phyloP scores from a whole-genome alignment of 1,140 invertebrate genomes.

The Bombus affinis region DNA sequence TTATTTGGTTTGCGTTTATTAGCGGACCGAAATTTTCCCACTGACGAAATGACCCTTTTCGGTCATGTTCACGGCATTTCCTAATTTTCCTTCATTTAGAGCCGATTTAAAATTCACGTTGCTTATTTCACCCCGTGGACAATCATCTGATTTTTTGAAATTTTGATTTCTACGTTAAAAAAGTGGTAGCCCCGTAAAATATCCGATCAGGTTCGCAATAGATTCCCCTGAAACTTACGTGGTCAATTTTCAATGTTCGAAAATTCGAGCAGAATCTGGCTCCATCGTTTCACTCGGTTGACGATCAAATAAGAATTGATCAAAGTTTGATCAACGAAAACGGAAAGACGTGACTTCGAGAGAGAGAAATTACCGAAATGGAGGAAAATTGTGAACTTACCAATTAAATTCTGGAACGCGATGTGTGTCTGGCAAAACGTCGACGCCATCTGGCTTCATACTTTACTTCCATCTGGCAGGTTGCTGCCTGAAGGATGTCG shows the following conservation, averaged over 20 bases:
- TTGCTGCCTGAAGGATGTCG: slow-evolving; percentile 35
- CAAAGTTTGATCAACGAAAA: slow-evolving; percentile 3
- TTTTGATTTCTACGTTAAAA: not conserved
- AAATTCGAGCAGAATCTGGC: no score
- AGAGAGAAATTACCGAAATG: not conserved
- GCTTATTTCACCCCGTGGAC: not conserved
- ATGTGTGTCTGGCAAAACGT: slow-evolving; percentile 23
- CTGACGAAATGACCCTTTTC: slow-evolving; percentile 16
- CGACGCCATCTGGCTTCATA: slow-evolving; percentile 54
- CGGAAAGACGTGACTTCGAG: slow-evolving; percentile 3
- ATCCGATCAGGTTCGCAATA: not conserved
- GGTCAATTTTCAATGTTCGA: not conserved
- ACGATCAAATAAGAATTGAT: not conserved
- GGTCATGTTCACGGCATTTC: not conserved
- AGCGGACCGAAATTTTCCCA: slow-evolving; percentile 19
- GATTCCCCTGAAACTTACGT: not conserved
- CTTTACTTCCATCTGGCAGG: slow-evolving; percentile 21
- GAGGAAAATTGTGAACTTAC: slow-evolving; percentile 24
- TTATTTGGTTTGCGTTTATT: slow-evolving; percentile 36
- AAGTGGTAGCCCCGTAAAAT: not conserved
- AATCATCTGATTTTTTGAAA: not conserved
- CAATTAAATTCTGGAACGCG: slow-evolving; percentile 35
- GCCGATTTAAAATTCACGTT: slow-evolving; percentile 11
- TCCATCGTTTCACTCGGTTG: no score
- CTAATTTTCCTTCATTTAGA: not conserved